Percentiles rank a stretch among this genome's conserved stretches.
phyloP scores from a whole-genome alignment of 2,113 vertebrate species.

The Mola mola region DNA sequence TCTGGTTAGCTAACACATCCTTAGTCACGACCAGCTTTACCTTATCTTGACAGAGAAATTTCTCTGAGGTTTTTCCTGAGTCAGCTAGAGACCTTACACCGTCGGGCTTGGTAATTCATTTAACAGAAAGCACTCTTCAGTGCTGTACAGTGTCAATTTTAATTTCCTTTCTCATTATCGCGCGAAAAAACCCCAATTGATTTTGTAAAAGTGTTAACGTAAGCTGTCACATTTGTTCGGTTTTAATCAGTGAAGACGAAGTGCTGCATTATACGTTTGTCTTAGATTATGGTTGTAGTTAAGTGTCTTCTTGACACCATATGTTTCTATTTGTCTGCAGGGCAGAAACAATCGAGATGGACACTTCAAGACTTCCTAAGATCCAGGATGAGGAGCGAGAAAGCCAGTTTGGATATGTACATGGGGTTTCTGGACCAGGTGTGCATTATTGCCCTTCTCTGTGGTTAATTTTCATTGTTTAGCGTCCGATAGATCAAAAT shows the following conservation, averaged over 20 bases:
- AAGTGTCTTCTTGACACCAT: too few relatives aligned
- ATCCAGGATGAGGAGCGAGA: conserved; percentile 90
- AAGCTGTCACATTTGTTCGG: not conserved
- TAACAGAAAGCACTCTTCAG: not conserved
- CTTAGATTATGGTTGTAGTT: too few relatives aligned
- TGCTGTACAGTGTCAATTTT: too few relatives aligned
- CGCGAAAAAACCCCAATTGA: too few relatives aligned
- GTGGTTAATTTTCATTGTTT: not conserved
- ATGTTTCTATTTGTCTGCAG: conserved; percentile 15
- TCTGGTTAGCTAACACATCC: not conserved
- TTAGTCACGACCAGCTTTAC: not conserved
- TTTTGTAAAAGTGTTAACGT: not conserved
- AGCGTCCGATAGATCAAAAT: too few relatives aligned
- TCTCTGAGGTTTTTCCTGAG: not conserved
- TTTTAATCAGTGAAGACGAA: too few relatives aligned
- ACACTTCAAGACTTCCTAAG: conserved; percentile 90
- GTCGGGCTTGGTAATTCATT: conserved; percentile 24
- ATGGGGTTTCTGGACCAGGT: conserved; percentile 95
- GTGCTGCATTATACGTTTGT: too few relatives aligned
- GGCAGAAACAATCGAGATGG: conserved; percentile 81
- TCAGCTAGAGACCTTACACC: conserved; percentile 18
- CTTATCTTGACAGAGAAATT: not conserved
- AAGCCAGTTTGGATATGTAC: conserved; percentile 88
- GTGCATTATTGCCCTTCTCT: conserved; percentile 36
- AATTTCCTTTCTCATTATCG: too few relatives aligned